Base-by-base conservation (phyloP, 1,140 invertebrate species). In the Pteromalus puparum region DNA sequence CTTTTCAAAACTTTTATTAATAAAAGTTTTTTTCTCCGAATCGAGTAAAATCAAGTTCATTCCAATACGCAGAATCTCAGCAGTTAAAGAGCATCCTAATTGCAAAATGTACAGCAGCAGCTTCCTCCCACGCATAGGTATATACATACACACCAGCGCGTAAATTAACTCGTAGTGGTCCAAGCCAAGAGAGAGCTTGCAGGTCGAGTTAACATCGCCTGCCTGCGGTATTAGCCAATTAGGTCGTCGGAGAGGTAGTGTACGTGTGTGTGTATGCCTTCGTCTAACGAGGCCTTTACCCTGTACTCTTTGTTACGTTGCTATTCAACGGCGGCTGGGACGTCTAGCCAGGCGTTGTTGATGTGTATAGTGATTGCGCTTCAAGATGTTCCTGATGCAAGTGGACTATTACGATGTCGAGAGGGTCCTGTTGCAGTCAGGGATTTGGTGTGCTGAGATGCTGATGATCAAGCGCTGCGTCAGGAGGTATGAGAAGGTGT, bases 141-240 rank as follows among this genome's bases (percentile, higher is more conserved):
- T 34, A 24, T 26, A 13, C 24, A 12, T 30, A 30, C 2, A 30
- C 2, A 18, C 46, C 24, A 4, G 21, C 34, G 61, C 53, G 34
- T 42, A 68, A 77, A 83, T 83, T 77, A 77, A 77, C 82, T 72
- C 42, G 48, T 2, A 28, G 26, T 67, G 24, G 75, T 61, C 26
- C 34, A 46, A 46, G 42, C 61, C 34, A 26, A 70, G 38, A 38
- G 38, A 75, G 18, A 46, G 73, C n/a, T n/a, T n/a, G n/a, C 34
- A 38, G 82, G 81, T 83, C 74, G 67, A 83, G 74, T 83, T 83
- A 83, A 79, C 82, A 73, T 77, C 67, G 30, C 28, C 38, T 42
- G 68, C 61, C 42, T 73, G 82, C 65, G 82, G 75, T 83, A 70
- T 79, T 73, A 65, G 82, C 75, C 74, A 78, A 79, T 83, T 83